Conservation (phyloP, 2,113 vertebrate genomes). For the Erpornis zantholeuca region DNA sequence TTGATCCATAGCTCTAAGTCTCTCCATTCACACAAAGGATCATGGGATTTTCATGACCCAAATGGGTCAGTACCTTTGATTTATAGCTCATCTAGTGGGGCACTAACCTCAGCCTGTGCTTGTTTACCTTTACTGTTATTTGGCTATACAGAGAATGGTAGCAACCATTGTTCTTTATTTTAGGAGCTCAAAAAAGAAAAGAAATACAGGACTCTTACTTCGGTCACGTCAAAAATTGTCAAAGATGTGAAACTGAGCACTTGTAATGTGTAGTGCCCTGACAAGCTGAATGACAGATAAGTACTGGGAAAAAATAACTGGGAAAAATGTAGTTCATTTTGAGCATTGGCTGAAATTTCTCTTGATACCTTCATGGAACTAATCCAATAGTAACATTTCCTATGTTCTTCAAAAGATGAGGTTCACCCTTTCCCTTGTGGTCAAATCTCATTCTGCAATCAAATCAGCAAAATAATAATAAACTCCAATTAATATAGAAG, state of each 20-base stretch:
- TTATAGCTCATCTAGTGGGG: not conserved
- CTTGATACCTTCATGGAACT: not conserved
- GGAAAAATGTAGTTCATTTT: not conserved
- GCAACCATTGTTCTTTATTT: not conserved
- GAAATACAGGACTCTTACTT: not conserved
- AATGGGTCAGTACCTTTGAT: not conserved
- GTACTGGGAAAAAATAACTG: not conserved
- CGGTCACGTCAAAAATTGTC: not conserved
- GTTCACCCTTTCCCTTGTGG: not conserved
- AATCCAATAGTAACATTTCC: not conserved
- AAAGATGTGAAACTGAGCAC: not conserved
- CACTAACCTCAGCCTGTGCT: not conserved
- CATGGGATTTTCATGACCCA: not conserved
- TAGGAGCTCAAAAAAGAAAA: not conserved
- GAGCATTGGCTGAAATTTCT: not conserved
- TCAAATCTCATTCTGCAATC: not conserved
- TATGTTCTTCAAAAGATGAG: not conserved
- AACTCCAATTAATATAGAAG: not conserved
- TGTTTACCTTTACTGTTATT: not conserved
- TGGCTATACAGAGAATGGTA: not conserved
- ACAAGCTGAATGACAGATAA: not conserved
- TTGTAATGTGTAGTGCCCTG: not conserved
- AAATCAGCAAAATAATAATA: not conserved
- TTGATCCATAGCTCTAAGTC: not conserved
- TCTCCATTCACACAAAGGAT: not conserved